A percentile compares a stretch with the other conserved stretches of the same genome.
Evolutionary conservation across 92 coral and sea anemone species (phyloP).

Genomic region (Parazoanthus darwini): DNA sequence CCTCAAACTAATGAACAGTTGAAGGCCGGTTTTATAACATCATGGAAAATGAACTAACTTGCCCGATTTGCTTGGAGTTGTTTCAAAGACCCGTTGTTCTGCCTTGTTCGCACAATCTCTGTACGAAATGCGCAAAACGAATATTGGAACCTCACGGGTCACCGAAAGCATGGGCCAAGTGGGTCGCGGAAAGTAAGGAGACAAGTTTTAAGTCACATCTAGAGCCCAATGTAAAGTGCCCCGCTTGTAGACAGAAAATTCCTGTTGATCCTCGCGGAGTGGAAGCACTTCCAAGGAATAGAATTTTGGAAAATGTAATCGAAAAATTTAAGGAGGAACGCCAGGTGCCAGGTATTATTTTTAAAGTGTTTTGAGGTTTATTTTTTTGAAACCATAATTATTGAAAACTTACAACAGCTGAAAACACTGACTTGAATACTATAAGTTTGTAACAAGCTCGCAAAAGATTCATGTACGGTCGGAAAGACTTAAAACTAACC

Average conservation of each 20-base stretch:
- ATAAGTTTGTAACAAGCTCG: too few species aligned
- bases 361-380: not conserved
- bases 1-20: not conserved
- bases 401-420: not conserved
- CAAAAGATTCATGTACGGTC: too few species aligned
- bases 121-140: conserved; percentile 80
- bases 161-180: conserved; percentile 82
- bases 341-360: conserved; percentile 58
- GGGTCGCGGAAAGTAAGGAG: conserved; percentile 73
- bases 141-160: conserved; percentile 82
- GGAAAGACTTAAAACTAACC: too few species aligned
- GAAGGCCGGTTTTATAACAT: not conserved
- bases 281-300: conserved; percentile 73
- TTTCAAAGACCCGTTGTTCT: conserved; percentile 82
- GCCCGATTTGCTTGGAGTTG: conserved; percentile 82
- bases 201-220: conserved; percentile 72
- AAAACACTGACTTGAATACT: not conserved
- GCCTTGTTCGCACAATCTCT: conserved; percentile 84
- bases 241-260: conserved; percentile 80
- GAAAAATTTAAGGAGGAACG: conserved; percentile 87
- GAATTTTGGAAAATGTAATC: conserved; percentile 79
- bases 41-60: conserved; percentile 83
- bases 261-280: conserved; percentile 85
- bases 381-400: not conserved
- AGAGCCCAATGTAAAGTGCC: conserved; percentile 88